A percentile compares a stretch with the other conserved stretches of the same genome.
phyloP scores from a whole-genome alignment of 37 sponge, comb jelly and placozoan species.

The Crambe crambe region DNA sequence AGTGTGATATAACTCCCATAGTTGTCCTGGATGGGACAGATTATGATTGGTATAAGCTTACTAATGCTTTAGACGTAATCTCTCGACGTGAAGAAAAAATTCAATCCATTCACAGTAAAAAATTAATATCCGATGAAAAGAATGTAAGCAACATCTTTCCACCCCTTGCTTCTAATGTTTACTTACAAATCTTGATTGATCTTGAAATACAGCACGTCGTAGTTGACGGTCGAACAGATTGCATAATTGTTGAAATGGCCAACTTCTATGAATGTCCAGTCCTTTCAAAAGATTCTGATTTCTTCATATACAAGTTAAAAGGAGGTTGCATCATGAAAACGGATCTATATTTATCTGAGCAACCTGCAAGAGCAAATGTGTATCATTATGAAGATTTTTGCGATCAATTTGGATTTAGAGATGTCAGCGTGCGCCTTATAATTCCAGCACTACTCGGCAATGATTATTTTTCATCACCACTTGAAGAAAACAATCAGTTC shows the following conservation, averaged over 20 bases:
- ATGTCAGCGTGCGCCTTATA: not conserved
- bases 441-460: not conserved
- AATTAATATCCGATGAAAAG: too few relatives aligned
- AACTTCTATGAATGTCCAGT: slow-evolving; percentile 63
- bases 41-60: slow-evolving; percentile 40
- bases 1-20: not conserved
- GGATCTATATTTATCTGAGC: too few relatives aligned
- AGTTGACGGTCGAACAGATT: slow-evolving; percentile 74
- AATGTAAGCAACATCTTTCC: too few relatives aligned
- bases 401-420: not conserved
- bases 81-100: not conserved
- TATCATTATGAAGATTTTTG: not conserved
- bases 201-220: slow-evolving; percentile 19
- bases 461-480: not conserved
- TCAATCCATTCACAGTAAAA: not conserved
- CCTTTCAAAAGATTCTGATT: slow-evolving; percentile 71
- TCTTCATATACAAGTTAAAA: slow-evolving; percentile 52
- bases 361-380: not conserved
- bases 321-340: too few relatives aligned
- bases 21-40: slow-evolving; percentile 64
- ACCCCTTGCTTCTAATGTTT: slow-evolving; percentile 24
- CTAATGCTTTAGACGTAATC: not conserved
- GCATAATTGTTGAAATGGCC: slow-evolving; percentile 39
- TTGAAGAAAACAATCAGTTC: not conserved
- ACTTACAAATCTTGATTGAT: slow-evolving; percentile 31